Evolutionary conservation across 2,888 invertebrate genomes (phyloP), one percentile per base, ranked within the genome.

Genomic region (Drosophila aldrichi): DNA sequence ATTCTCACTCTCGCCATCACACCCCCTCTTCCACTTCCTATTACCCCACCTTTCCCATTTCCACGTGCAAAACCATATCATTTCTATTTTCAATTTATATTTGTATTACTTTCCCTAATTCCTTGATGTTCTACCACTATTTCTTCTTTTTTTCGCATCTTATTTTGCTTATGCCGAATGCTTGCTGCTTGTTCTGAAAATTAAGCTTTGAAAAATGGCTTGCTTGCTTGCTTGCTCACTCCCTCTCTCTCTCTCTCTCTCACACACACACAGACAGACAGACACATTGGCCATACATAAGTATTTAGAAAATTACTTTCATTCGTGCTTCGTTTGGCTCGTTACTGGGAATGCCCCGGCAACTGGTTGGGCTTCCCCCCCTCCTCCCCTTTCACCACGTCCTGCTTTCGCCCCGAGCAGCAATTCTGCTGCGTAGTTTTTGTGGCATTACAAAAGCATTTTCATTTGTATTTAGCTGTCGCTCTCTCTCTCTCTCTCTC

Each of bases 221-320:
- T 67, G 66, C 59, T 57, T 57, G 63, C 74, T 70, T 67, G 66
- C 59, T 57, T 57, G 61, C 55, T 40, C 67, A 2, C 41, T 41
- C 20, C 3, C 40, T 41, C 41, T 4, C 10, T 10, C 36, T 12
- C 16, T n/a, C 59, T 41, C 32, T 56, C 44, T 49, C 38, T 51
- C 29, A 40, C 41, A 52, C 22, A 49, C 52, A 51, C 54, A 57
- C 48, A 49, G 44, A 51, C 52, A 57, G 44, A 66, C 43, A 41
- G 38, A 34, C n/a, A 40, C 56, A 44, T 44, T 65, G 65, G 55
- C 68, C 70, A 75, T 61, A 69, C 59, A 73, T 73, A 85, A 82
- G 77, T 82, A 86, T 89, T 89, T 88, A 76, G 83, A 83, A 82
- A 88, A 89, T 89, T 83, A 88, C 89, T 88, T 88, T 85, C 83